Base-by-base conservation (phyloP, 1,140 invertebrate genomes). In the Tetraneura akinire region DNA sequence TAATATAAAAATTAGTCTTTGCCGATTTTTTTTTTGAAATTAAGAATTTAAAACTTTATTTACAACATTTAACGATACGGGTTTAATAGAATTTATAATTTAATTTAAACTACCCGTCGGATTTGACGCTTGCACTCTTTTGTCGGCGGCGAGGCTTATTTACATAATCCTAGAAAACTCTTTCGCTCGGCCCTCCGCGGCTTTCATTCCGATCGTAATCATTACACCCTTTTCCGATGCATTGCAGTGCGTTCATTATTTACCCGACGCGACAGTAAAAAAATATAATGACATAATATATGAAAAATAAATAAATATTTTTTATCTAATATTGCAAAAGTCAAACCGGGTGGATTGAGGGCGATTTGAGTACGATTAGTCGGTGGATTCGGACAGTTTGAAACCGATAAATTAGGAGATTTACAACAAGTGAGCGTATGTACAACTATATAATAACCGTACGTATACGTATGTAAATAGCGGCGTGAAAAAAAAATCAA, bases 331-430 rank as follows among this genome's bases (percentile, higher is more conserved):
- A 23, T 26, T 57, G 42, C 21, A 26, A 68, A 68, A 68, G 13
- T 6, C 42, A 18, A 68, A 68, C 11, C n/a, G 37, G 64, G 21
- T 37, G 3, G 10, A 74, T 16, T 11, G 18, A 8, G n/a, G 29
- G 37, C 1, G n/a, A 55, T 37, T 57, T 74, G 21, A 32, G 51
- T 53, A 18, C 29, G 21, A 76, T 76, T 74, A 74, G n/a, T n/a
- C 11, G 5, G 53, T 14, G 1, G 6, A 23, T 0, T 8, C 6
- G 29, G 73, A 45, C 21, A 9, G 32, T 45, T 76, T 37, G 9
- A n/a, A 2, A 4, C n/a, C n/a, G n/a, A 76, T 76, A 76, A 76
- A 76, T 76, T 55, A 76, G 73, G 73, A n/a, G n/a, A 60, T 76
- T 76, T 76, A 57, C 32, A 76, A 57, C 32, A 76, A 60, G 32